These are phyloP conservation scores for Deilephila elpenor DNA, from an alignment of 2,888 invertebrate species.

Conservation along the genomic window DNA sequence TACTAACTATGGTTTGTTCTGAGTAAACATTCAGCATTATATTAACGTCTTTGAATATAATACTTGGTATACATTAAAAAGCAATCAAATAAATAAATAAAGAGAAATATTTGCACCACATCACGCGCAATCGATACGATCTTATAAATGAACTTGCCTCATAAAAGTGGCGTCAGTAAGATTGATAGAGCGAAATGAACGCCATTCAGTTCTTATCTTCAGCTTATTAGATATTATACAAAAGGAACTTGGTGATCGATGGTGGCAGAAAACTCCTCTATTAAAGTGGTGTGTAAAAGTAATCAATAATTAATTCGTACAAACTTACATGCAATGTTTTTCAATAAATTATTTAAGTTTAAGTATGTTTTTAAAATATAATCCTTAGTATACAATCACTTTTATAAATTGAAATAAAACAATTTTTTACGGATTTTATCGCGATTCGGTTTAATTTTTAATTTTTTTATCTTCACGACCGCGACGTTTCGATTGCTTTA, in stretches of 20 bases:
- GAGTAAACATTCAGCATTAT: too few relatives aligned
- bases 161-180: slow-evolving; percentile 41
- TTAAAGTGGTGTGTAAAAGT: neutral
- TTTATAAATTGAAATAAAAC: too few relatives aligned
- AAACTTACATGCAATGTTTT: too few relatives aligned
- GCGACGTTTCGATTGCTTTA: too few relatives aligned
- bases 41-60: too few relatives aligned
- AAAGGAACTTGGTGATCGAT: slow-evolving; percentile 29
- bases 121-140: slow-evolving; percentile 17
- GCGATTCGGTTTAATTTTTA: too few relatives aligned
- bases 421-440: too few relatives aligned
- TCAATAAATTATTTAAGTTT: too few relatives aligned
- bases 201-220: slow-evolving; percentile 35
- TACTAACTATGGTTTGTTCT: too few relatives aligned
- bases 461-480: too few relatives aligned
- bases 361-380: too few relatives aligned
- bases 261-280: slow-evolving; percentile 7
- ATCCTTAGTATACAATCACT: too few relatives aligned
- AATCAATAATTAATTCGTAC: neutral
- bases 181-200: slow-evolving; percentile 41
- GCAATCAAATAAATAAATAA: neutral
- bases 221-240: slow-evolving; percentile 25
- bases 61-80: neutral
- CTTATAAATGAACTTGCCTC: slow-evolving; percentile 39
- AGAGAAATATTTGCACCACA: neutral